A percentile compares a stretch with the other conserved stretches of the same genome.
Conservation (phyloP, 2,888 invertebrate species). For the Villa cingulata region DNA sequence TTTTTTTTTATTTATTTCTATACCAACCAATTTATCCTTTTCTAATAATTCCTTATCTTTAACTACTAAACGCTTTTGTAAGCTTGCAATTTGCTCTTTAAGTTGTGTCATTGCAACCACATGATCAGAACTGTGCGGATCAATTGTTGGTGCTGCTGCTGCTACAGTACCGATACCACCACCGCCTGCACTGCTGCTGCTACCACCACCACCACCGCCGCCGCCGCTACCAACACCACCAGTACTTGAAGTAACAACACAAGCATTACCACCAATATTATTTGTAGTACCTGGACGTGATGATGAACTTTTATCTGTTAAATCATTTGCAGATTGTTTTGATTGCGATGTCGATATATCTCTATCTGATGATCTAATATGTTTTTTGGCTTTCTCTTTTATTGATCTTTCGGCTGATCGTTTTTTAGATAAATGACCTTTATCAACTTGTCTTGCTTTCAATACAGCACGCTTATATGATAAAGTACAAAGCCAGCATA, state of each 20-base stretch:
- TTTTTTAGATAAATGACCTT: conserved; percentile 41
- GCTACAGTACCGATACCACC: conserved; percentile 5
- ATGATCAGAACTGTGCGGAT: conserved; percentile 81
- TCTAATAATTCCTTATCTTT: conserved; percentile 76
- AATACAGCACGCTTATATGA: conserved; percentile 84
- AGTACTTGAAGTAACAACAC: conserved; percentile 10
- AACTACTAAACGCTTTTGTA: conserved; percentile 72
- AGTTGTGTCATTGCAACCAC: conserved; percentile 90
- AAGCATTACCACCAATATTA: neutral
- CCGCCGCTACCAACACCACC: conserved; percentile 12
- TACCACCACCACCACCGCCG: conserved; percentile 19
- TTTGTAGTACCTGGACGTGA: conserved; percentile 12
- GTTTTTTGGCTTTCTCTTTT: conserved; percentile 34
- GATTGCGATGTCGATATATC: conserved; percentile 20
- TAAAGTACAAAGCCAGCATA: conserved; percentile 91
- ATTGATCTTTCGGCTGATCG: conserved; percentile 27
- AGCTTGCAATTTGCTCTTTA: conserved; percentile 81
- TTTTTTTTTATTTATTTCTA: too few relatives aligned
- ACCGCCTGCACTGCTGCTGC: neutral
- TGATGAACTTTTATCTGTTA: conserved; percentile 31
- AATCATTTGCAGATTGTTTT: conserved; percentile 21
- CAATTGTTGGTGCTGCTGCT: conserved; percentile 37
- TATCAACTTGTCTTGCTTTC: conserved; percentile 74
- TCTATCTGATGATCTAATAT: conserved; percentile 36
- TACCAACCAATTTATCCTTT: conserved; percentile 76